Evolutionary conservation across 1,140 invertebrate species (phyloP).

Genomic region (Calycopis cecrops): DNA sequence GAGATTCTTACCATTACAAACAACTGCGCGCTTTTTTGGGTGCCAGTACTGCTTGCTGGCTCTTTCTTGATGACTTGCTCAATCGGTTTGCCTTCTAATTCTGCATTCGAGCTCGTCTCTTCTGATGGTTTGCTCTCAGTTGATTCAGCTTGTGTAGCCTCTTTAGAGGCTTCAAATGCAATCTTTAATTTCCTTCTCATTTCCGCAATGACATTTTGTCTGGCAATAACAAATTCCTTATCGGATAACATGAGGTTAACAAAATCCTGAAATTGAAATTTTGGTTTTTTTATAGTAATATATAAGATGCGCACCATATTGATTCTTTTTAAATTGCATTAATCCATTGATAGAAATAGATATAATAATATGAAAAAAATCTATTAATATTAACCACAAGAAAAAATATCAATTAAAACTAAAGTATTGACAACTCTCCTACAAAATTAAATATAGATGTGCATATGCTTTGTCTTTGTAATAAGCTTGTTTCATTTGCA

Average conservation of each 20-base stretch:
- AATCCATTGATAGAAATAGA: no score
- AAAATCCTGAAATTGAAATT: constrained; percentile 2
- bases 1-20: neutral
- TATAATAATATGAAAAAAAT: no score
- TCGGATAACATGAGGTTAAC: neutral
- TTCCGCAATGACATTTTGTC: neutral
- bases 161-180: no score
- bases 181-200: neutral
- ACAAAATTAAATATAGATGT: no score
- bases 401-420: no score
- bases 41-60: neutral
- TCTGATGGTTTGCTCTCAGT: neutral
- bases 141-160: neutral
- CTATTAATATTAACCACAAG: no score
- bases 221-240: neutral
- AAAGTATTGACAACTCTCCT: neutral
- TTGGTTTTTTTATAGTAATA: neutral
- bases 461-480: no score
- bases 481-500: no score
- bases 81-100: no score
- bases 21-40: neutral
- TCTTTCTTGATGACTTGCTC: no score
- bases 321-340: neutral
- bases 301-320: no score
- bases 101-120: neutral